Evolutionary conservation across 2,888 invertebrate species (phyloP).

Genomic region (Volucella inanis): DNA sequence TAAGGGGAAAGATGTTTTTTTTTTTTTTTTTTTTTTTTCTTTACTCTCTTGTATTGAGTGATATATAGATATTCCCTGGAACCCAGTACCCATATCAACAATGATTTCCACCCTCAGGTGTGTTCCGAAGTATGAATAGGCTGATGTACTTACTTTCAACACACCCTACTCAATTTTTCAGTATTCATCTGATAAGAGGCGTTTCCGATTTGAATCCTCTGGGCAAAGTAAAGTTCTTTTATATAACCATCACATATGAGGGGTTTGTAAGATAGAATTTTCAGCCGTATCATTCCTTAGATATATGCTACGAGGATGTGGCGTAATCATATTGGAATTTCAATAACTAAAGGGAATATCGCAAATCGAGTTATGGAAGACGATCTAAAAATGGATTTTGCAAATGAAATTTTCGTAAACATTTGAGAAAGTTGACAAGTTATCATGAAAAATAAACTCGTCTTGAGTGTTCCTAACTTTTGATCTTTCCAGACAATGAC

Average conservation of each 20-base stretch:
- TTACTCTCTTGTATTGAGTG: constrained; percentile 36
- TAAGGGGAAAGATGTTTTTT: constrained; percentile 52
- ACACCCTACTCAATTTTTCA: constrained; percentile 60
- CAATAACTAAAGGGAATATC: constrained; percentile 67
- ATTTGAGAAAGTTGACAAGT: no score
- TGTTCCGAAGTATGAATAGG: not conserved
- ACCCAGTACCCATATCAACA: constrained; percentile 19
- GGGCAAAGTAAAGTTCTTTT: constrained; percentile 49
- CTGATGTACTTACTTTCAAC: not conserved
- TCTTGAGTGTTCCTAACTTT: no score
- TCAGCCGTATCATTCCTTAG: constrained; percentile 28
- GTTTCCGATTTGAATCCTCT: constrained; percentile 57
- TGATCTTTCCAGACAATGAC: no score
- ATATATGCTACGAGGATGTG: constrained; percentile 15
- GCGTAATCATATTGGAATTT: constrained; percentile 66
- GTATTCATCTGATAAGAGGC: constrained; percentile 69
- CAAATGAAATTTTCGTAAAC: no score
- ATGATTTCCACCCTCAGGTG: constrained; percentile 39
- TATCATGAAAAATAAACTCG: no score
- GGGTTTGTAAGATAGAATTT: not conserved
- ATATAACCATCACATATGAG: constrained; percentile 11
- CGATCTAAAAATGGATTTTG: no score
- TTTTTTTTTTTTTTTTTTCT: not conserved
- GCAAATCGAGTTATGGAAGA: constrained; percentile 58
- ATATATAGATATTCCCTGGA: constrained; percentile 44